Evolutionary conservation across 2,113 vertebrate genomes (phyloP), one percentile per base, ranked within the genome.

Genomic region (Chinchilla lanigera): DNA sequence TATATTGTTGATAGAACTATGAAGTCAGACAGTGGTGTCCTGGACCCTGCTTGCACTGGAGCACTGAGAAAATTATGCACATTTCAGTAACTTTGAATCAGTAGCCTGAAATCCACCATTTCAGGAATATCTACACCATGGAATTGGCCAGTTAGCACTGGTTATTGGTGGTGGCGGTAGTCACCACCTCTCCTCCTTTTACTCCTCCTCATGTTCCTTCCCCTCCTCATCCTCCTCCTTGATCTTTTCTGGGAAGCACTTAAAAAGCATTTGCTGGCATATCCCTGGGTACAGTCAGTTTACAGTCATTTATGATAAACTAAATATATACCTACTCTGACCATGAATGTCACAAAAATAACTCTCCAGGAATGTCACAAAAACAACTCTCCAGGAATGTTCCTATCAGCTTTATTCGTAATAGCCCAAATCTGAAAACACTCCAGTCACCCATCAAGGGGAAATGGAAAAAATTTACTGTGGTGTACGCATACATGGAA

Each of bases 181-280:
- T 19, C 26, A 8, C 4, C 6, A 19, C 5, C 50, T 41, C 10
- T 10, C 8, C 4, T 0, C 13, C 5, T 16, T 2, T 9, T 3
- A 2, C 11, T 73, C 20, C 7, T 69, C 35, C 19, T 77, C 5
- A 26, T 30, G 3, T n/a, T 73, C 65, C 10, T 77, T 5, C 13
- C 13, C 28, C 7, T 65, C 10, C 30, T 67, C 28, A 14, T 75
- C 30, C n/a, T 89, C 28, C 22, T 44, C 61, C 52, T 47, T 19
- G 20, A 28, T 60, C 56, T 63, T 90, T 90, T 88, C 24, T 58
- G 7, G 35, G 73, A 26, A 88, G 26, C 28, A 78, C 11, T 86
- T 94, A n/a, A 90, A 75, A 93, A 83, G 20, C 20, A 85, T 80
- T 52, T 97, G 63, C 14, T 13, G 86, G 58, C 26, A 63, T 24